These are phyloP conservation scores for Tortrix viridana DNA, from an alignment of 2,888 invertebrate genomes.

Conservation along the genomic window DNA sequence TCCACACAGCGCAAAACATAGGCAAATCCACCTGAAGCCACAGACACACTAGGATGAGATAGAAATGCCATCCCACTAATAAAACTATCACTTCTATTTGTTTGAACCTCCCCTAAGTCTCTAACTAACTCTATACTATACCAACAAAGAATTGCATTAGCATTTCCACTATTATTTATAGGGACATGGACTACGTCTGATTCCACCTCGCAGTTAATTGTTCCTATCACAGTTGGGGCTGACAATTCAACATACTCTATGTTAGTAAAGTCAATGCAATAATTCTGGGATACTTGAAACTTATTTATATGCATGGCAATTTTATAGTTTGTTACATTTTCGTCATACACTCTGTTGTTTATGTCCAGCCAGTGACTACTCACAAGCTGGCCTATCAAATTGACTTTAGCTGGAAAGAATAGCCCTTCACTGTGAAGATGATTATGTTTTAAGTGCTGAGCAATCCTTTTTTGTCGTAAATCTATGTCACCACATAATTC, in stretches of 20 bases:
- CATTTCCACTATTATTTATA: constrained; percentile 64
- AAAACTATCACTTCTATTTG: constrained; percentile 70
- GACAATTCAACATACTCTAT: constrained; percentile 71
- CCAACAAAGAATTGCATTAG: constrained; percentile 83
- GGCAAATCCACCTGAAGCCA: constrained; percentile 57
- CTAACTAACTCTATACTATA: constrained; percentile 77
- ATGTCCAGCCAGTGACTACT: constrained; percentile 84
- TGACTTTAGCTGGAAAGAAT: constrained; percentile 80
- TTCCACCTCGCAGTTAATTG: constrained; percentile 44
- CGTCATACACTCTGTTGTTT: constrained; percentile 83
- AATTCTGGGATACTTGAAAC: constrained; percentile 85
- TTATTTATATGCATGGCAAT: constrained; percentile 84
- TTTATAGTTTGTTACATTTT: constrained; percentile 80
- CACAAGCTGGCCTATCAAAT: constrained; percentile 83
- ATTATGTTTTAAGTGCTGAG: constrained; percentile 55
- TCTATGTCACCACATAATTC: constrained; percentile 84
- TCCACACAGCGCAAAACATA: constrained; percentile 62
- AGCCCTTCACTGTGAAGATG: constrained; percentile 73
- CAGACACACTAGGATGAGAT: constrained; percentile 58
- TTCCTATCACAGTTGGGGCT: constrained; percentile 57
- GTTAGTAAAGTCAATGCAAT: constrained; percentile 72
- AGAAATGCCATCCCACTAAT: constrained; percentile 78
- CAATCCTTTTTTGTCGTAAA: constrained; percentile 56
- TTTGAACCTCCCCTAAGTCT: constrained; percentile 64
- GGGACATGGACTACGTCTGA: constrained; percentile 54